Evolutionary conservation across 2,113 vertebrate genomes (phyloP).

Genomic region (Otocyon megalotis): DNA sequence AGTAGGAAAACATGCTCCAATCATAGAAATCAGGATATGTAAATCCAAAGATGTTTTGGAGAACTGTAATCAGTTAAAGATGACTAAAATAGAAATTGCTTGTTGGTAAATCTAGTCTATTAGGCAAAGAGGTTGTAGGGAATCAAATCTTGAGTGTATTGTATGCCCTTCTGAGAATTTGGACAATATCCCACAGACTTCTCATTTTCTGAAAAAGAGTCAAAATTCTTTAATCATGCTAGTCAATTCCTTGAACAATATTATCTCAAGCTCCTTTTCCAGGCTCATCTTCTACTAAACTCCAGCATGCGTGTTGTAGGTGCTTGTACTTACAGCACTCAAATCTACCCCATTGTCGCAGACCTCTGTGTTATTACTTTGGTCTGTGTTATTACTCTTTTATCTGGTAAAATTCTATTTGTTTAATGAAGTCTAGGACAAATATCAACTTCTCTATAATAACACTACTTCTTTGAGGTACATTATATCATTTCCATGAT

Average conservation of each 20-base stretch:
- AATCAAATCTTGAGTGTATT: background rate
- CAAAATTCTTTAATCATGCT: background rate
- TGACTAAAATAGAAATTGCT: background rate
- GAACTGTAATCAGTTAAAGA: background rate
- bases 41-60: background rate
- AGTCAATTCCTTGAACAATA: background rate
- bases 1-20: background rate
- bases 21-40: rapidly evolving
- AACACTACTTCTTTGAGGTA: background rate
- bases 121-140: background rate
- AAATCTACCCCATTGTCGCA: background rate
- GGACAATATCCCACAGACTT: background rate
- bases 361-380: background rate
- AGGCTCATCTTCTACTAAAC: background rate
- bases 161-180: background rate
- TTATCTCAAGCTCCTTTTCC: background rate
- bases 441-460: background rate
- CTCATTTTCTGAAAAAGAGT: background rate
- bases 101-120: background rate
- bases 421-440: background rate
- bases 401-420: background rate
- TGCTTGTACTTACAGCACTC: rapidly evolving
- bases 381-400: background rate
- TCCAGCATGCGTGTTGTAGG: rapidly evolving
- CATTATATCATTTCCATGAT: background rate